Evolutionary conservation across 2,888 invertebrate species (phyloP), one percentile per base, ranked within the genome.

Genomic region (Apocheima hispidaria): DNA sequence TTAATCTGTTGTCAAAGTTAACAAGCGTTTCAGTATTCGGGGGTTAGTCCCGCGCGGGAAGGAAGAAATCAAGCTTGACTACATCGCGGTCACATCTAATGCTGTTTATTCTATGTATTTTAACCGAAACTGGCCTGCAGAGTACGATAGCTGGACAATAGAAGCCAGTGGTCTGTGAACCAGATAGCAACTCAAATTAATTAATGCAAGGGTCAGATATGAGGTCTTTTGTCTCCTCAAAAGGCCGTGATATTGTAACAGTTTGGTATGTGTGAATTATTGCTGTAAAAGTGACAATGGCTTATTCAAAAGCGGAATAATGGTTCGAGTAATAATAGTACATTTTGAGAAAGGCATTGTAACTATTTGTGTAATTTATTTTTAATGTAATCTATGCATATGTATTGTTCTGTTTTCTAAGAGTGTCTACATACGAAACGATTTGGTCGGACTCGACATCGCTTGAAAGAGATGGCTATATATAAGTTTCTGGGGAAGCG

Each of bases 101-200:
- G 16, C 30, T 23, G 23, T 4, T 46, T 54, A 69, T 26, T 72
- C 70, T 70, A 61, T 69, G 66, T 7, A 20, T 9, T 60, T 35
- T 38, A 55, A 41, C 43, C 58, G 28, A 51, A 59, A 65, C 57
- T 63, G 66, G 58, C n/a, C 71, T 70, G 71, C 62, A 63, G 69
- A 71, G 62, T 58, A 67, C 66, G 79, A 81, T 80, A 79, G 71
- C 68, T 36, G 71, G 69, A 81, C 80, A 82, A 82, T 79, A 70
- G 75, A 55, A 68, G 64, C 57, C 77, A 73, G 69, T 78, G 78
- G 79, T 76, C 81, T 78, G 79, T 82, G 66, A 83, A 82, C 78
- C 73, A 76, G 82, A 82, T 82, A 83, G 70, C 65, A 65, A 74
- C 79, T 77, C 77, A 79, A 80, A 82, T 83, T 79, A 83, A 82